Percentiles rank a stretch among this genome's conserved stretches.
These are phyloP conservation scores for rat (Rattus norvegicus) DNA, from an alignment of 2,113 vertebrate species.

Conservation along the genomic window GRCr8 NC_086021.1:58660501-58661000, in stretches of 20 bases:
- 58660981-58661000: background rate
- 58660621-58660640: constrained; percentile 52
- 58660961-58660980: background rate
- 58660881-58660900: background rate
- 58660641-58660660: constrained; percentile 49
- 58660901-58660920: constrained; percentile 28
- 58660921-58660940: background rate
- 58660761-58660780: constrained; percentile 42
- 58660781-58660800: background rate
- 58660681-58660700: constrained; percentile 35
- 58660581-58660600: constrained; percentile 29
- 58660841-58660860: constrained; percentile 35
- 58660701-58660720: constrained; percentile 20
- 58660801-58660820: constrained; percentile 36
- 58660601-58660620: background rate
- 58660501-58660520: constrained; percentile 15
- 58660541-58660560: constrained; percentile 43
- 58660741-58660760: constrained; percentile 28
- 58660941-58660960: constrained; percentile 24
- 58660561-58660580: constrained; percentile 55
- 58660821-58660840: constrained; percentile 57
- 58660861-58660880: constrained; percentile 1
- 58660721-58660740: constrained; percentile 49
- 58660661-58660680: constrained; percentile 36
- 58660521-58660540: constrained; percentile 25